Conservation (phyloP, 2,888 invertebrate genomes). For the Andrena dorsata region DNA sequence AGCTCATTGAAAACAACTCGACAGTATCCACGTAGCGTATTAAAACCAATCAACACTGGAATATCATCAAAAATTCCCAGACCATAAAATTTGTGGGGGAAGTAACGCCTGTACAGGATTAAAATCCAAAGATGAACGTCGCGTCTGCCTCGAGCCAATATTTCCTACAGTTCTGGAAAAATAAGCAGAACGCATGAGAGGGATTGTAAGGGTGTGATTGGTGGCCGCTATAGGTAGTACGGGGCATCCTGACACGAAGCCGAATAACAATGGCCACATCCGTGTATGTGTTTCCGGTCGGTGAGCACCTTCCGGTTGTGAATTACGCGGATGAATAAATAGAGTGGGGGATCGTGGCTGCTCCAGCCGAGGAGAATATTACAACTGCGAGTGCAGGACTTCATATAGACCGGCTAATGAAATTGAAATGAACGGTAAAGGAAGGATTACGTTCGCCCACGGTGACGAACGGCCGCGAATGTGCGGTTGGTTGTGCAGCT, state of each 20-base stretch:
- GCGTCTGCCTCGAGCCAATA: conserved; percentile 17
- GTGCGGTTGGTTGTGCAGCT: not conserved
- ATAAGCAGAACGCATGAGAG: conserved; percentile 45
- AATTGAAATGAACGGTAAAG: conserved; percentile 83
- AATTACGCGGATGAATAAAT: conserved; percentile 84
- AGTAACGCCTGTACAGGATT: too few species aligned
- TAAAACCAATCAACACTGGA: not conserved
- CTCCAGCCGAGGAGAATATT: conserved; percentile 69
- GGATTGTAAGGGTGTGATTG: conserved; percentile 63
- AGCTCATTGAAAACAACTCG: too few species aligned
- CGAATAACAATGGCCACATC: conserved; percentile 82
- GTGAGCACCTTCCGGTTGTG: conserved; percentile 84
- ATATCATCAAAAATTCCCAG: too few species aligned
- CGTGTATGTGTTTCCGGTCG: conserved; percentile 83
- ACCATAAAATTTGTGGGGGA: too few species aligned
- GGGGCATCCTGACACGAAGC: conserved; percentile 63
- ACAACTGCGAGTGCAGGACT: conserved; percentile 58
- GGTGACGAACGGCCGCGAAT: conserved; percentile 49
- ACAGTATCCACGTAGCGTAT: too few species aligned
- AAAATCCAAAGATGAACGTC: conserved; percentile 3
- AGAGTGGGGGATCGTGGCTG: conserved; percentile 70
- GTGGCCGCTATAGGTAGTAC: conserved; percentile 61
- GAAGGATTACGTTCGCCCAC: conserved; percentile 76
- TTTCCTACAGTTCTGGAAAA: conserved; percentile 42
- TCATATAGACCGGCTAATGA: conserved; percentile 80